Evolutionary conservation across 2,888 invertebrate species (phyloP).

Genomic region (Flexamia atlantica): DNA sequence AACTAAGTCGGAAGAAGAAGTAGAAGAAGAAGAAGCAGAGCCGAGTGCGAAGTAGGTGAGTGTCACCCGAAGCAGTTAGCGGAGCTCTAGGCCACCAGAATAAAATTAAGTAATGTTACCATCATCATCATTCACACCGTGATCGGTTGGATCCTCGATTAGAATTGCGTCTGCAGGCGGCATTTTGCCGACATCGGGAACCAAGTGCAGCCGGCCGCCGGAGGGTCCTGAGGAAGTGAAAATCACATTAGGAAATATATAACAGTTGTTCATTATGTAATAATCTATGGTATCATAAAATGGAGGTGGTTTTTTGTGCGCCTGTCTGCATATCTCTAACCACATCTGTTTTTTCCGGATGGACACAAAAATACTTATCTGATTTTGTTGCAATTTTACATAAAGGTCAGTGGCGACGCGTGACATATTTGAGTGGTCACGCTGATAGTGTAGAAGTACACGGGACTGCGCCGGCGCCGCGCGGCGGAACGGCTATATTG

Average conservation of each 20-base stretch:
- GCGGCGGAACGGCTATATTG: too few relatives aligned
- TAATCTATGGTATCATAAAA: too few relatives aligned
- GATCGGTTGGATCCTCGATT: slow-evolving; percentile 89
- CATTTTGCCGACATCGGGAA: slow-evolving; percentile 89
- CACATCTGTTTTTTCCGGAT: too few relatives aligned
- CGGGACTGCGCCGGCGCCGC: too few relatives aligned
- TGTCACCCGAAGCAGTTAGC: slow-evolving; percentile 49
- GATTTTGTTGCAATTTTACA: too few relatives aligned
- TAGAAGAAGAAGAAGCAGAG: slow-evolving; percentile 25
- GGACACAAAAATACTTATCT: too few relatives aligned
- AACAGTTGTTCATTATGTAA: too few relatives aligned
- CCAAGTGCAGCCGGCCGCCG: slow-evolving; percentile 91
- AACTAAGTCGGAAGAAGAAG: background rate
- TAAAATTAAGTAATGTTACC: slow-evolving; percentile 64
- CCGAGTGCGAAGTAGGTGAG: slow-evolving; percentile 20
- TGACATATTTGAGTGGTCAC: too few relatives aligned
- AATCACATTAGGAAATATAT: background rate
- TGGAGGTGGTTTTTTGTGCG: too few relatives aligned
- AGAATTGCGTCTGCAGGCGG: slow-evolving; percentile 90
- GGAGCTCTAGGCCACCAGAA: slow-evolving; percentile 8
- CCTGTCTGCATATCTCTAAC: too few relatives aligned
- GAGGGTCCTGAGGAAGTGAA: slow-evolving; percentile 79
- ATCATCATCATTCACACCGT: slow-evolving; percentile 81
- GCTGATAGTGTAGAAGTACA: too few relatives aligned
- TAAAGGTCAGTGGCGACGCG: too few relatives aligned